phyloP scores from a whole-genome alignment of 2,113 vertebrate species.

The Ceratotherium simum region DNA sequence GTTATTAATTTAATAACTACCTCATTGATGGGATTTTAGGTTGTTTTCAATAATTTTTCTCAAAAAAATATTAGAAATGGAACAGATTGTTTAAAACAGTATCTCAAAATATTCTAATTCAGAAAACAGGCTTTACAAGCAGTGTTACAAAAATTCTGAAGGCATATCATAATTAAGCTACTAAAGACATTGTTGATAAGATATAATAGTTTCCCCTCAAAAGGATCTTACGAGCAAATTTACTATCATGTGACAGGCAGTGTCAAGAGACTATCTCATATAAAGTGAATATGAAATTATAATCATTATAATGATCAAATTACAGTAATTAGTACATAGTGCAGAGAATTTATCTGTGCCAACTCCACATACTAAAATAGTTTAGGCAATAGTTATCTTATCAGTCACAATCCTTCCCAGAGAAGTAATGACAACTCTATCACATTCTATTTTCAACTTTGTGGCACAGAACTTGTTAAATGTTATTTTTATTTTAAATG shows the following conservation, averaged over 20 bases:
- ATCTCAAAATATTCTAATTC: conserved; percentile 66
- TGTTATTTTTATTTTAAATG: conserved; percentile 78
- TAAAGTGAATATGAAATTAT: conserved; percentile 84
- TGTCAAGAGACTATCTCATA: conserved; percentile 72
- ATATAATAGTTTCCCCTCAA: conserved; percentile 66
- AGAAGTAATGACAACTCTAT: conserved; percentile 79
- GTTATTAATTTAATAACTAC: conserved; percentile 32
- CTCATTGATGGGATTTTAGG: not conserved
- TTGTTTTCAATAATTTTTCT: conserved; percentile 31
- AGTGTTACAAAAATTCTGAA: conserved; percentile 67
- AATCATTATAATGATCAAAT: conserved; percentile 84
- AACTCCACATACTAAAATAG: conserved; percentile 77
- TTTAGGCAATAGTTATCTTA: conserved; percentile 81
- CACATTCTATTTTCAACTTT: conserved; percentile 67
- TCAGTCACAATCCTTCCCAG: conserved; percentile 75
- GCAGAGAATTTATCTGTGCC: conserved; percentile 78
- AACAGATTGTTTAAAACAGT: conserved; percentile 33
- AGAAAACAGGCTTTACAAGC: conserved; percentile 46
- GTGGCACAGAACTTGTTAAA: conserved; percentile 72
- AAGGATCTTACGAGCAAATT: conserved; percentile 74
- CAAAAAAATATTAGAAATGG: conserved; percentile 56
- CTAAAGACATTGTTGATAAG: conserved; percentile 77
- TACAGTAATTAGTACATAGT: conserved; percentile 82
- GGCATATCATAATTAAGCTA: conserved; percentile 76
- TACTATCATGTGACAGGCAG: conserved; percentile 76